Conservation (phyloP, 2,113 vertebrate species). For the Turdus rufiventris region DNA sequence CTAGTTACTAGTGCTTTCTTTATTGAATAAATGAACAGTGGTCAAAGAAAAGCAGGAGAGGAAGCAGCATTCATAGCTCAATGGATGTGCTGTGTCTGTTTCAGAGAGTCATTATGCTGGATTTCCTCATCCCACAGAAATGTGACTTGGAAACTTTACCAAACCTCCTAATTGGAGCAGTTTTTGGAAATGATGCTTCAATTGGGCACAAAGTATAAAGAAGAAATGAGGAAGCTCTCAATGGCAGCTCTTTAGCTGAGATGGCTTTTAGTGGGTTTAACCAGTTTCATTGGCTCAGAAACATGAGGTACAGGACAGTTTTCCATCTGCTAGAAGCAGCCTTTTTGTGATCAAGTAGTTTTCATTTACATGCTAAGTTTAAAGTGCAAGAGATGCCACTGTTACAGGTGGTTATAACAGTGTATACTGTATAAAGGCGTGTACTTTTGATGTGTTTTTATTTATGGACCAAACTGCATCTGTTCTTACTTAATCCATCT, state of each 20-base stretch:
- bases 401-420: background rate
- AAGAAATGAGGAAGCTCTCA: background rate
- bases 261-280: background rate
- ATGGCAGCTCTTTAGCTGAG: background rate
- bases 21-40: background rate
- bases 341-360: background rate
- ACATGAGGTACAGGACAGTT: background rate
- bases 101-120: background rate
- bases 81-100: background rate
- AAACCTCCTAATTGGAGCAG: constrained; percentile 2
- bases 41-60: background rate
- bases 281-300: background rate
- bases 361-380: background rate
- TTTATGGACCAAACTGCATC: background rate
- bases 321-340: background rate
- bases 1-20: background rate
- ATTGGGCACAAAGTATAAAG: background rate
- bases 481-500: background rate
- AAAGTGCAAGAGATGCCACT: background rate
- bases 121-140: constrained; percentile 24
- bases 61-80: background rate
- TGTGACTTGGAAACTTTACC: constrained; percentile 5
- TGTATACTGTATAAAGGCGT: background rate
- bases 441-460: background rate
- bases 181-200: constrained; percentile 19